A percentile compares a stretch with the other conserved stretches of the same genome.
These are phyloP conservation scores for Hydrozoanthus tunicans DNA, from an alignment of 64 coral and sea anemone species.

Conservation along the genomic window DNA sequence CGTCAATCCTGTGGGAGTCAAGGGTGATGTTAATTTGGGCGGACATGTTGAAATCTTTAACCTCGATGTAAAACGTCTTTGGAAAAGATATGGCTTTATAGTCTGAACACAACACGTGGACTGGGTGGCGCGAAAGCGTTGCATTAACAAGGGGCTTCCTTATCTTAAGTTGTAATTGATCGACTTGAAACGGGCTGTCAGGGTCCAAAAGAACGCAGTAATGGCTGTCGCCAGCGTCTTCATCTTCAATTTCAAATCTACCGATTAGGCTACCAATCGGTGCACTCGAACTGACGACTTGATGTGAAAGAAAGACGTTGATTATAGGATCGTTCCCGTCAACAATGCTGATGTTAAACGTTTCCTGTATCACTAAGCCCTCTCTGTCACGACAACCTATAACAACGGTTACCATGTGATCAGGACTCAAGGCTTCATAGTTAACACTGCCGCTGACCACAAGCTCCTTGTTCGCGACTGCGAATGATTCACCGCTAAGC, in stretches of 20 bases:
- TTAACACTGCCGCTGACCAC: conserved; percentile 70
- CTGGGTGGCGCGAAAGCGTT: conserved; percentile 60
- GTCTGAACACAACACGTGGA: conserved; percentile 65
- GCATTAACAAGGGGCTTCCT: conserved; percentile 63
- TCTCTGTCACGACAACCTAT: conserved; percentile 68
- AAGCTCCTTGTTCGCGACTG: conserved; percentile 41
- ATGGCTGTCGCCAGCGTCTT: conserved; percentile 62
- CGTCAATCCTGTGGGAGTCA: conserved; percentile 53
- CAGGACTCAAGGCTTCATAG: conserved; percentile 59
- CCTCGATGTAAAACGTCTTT: conserved; percentile 66
- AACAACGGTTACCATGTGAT: conserved; percentile 56
- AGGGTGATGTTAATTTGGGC: conserved; percentile 72
- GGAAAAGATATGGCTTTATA: conserved; percentile 43
- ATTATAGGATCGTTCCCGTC: conserved; percentile 71
- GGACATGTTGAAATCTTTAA: conserved; percentile 61
- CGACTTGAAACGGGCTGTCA: conserved; percentile 64
- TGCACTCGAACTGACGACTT: conserved; percentile 65
- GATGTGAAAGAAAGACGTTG: conserved; percentile 59
- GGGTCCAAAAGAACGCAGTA: conserved; percentile 59
- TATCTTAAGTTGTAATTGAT: conserved; percentile 58
- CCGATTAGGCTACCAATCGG: conserved; percentile 64
- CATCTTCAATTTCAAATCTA: conserved; percentile 68
- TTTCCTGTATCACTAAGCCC: conserved; percentile 41
- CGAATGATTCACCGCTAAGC: conserved; percentile 47
- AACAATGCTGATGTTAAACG: conserved; percentile 62